These are phyloP conservation scores for Germaria angustata DNA, from an alignment of 2,888 invertebrate genomes.

Conservation along the genomic window DNA sequence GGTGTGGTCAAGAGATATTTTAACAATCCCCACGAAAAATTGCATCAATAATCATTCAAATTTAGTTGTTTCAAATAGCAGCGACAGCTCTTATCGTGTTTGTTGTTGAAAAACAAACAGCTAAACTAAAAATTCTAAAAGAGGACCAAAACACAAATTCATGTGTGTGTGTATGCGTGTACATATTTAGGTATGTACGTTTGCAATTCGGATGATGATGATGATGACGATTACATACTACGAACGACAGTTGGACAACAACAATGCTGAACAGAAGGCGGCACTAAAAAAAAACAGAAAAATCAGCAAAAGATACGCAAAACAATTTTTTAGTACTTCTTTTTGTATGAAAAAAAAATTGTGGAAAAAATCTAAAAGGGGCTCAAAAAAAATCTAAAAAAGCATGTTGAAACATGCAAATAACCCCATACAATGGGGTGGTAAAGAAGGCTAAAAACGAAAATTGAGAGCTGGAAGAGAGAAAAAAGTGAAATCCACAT, in stretches of 20 bases:
- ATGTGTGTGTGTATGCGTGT: not conserved
- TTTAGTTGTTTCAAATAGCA: not conserved
- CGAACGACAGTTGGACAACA: constrained; percentile 34
- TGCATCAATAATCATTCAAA: not conserved
- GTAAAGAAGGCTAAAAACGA: constrained; percentile 23
- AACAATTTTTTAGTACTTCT: constrained; percentile 52
- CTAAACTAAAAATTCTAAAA: constrained; percentile 68
- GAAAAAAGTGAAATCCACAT: constrained; percentile 31
- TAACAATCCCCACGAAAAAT: no score
- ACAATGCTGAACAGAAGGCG: constrained; percentile 51
- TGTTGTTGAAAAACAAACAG: constrained; percentile 32
- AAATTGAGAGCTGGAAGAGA: constrained; percentile 59
- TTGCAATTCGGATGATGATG: constrained; percentile 31
- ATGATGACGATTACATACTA: constrained; percentile 21
- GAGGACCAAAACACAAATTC: constrained; percentile 54
- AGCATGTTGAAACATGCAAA: constrained; percentile 11
- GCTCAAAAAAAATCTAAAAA: constrained; percentile 55
- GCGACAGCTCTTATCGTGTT: constrained; percentile 14
- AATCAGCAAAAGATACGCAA: constrained; percentile 52
- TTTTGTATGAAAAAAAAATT: constrained; percentile 5
- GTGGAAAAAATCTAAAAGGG: constrained; percentile 55
- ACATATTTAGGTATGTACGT: not conserved
- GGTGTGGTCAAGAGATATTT: no score
- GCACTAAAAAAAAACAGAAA: constrained; percentile 59
- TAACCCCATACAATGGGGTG: not conserved